A percentile compares a stretch with the other conserved stretches of the same genome.
These are phyloP conservation scores for Zosterops hypoxanthus DNA, from an alignment of 2,113 vertebrate species.

Conservation along the genomic window DNA sequence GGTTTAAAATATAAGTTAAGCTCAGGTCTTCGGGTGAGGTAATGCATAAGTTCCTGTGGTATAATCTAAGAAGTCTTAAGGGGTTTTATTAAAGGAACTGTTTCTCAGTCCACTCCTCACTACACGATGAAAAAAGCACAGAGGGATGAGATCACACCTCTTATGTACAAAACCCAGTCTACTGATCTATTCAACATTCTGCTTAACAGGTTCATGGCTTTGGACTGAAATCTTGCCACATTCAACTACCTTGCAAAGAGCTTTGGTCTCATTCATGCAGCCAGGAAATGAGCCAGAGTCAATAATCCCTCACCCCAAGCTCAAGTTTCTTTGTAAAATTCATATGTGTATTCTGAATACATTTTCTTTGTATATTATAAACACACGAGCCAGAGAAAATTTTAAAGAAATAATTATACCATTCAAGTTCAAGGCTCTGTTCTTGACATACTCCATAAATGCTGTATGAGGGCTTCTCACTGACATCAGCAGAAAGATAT, in stretches of 20 bases:
- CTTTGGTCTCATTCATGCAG: slow-evolving; percentile 24
- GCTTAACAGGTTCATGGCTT: background rate
- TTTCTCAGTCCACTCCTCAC: background rate
- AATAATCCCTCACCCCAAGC: slow-evolving; percentile 32
- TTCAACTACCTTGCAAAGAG: slow-evolving; percentile 4
- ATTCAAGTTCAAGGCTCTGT: background rate
- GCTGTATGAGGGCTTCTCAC: background rate
- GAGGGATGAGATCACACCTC: background rate
- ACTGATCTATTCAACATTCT: background rate
- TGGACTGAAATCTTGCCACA: slow-evolving; percentile 25
- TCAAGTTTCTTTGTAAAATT: slow-evolving; percentile 49
- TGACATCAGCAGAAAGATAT: background rate
- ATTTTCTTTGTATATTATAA: slow-evolving; percentile 48
- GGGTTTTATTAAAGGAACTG: background rate
- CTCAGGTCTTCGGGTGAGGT: background rate
- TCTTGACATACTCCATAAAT: background rate
- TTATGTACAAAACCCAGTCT: background rate
- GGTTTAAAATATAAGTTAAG: background rate
- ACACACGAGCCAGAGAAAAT: slow-evolving; percentile 22
- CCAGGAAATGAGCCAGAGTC: slow-evolving; percentile 51
- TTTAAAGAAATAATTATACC: slow-evolving; percentile 16
- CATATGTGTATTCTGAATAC: slow-evolving; percentile 23
- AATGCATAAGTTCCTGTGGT: background rate
- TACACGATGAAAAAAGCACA: background rate
- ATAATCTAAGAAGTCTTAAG: background rate